Percentiles rank a stretch among this genome's conserved stretches.
Evolutionary conservation across 2,113 vertebrate species (phyloP).

Genomic region (Gymnocephalus cernua): DNA sequence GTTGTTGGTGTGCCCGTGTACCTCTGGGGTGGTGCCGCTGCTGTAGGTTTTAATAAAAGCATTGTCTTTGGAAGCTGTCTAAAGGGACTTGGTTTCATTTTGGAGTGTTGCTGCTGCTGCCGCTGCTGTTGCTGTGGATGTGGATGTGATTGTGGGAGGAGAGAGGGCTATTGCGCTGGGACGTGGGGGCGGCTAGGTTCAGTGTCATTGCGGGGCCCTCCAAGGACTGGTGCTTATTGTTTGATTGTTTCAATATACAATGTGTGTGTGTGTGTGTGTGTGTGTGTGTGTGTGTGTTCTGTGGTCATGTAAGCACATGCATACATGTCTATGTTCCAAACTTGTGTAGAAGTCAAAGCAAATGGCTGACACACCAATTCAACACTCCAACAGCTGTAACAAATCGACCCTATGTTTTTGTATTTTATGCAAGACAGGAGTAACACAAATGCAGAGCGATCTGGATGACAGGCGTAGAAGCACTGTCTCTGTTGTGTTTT

Average conservation of each 20-base stretch:
- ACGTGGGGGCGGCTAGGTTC: constrained; percentile 78
- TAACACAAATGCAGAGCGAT: constrained; percentile 1
- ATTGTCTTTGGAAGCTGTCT: constrained; percentile 86
- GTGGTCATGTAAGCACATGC: constrained; percentile 50
- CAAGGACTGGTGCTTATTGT: constrained; percentile 81
- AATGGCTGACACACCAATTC: constrained; percentile 45
- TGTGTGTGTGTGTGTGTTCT: constrained; percentile 21
- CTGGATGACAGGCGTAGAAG: constrained; percentile 22
- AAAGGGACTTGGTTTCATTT: constrained; percentile 82
- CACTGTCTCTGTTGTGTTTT: constrained; percentile 31
- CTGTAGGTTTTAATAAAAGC: constrained; percentile 88
- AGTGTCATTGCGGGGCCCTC: constrained; percentile 80
- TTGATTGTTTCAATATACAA: constrained; percentile 86
- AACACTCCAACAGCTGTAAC: constrained; percentile 31
- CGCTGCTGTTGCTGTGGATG: constrained; percentile 59
- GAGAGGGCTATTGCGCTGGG: constrained; percentile 83
- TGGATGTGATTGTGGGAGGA: constrained; percentile 72
- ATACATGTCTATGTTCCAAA: constrained; percentile 38
- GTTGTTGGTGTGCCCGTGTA: constrained; percentile 69
- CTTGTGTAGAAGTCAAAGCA: constrained; percentile 27
- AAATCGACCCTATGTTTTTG: constrained; percentile 30
- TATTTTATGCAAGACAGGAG: constrained; percentile 31
- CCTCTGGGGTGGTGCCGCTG: constrained; percentile 77
- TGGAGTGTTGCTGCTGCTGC: constrained; percentile 65
- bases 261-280: constrained; percentile 39